These are phyloP conservation scores for Ceraclea dissimilis DNA, from an alignment of 2,888 invertebrate species.

Conservation along the genomic window DNA sequence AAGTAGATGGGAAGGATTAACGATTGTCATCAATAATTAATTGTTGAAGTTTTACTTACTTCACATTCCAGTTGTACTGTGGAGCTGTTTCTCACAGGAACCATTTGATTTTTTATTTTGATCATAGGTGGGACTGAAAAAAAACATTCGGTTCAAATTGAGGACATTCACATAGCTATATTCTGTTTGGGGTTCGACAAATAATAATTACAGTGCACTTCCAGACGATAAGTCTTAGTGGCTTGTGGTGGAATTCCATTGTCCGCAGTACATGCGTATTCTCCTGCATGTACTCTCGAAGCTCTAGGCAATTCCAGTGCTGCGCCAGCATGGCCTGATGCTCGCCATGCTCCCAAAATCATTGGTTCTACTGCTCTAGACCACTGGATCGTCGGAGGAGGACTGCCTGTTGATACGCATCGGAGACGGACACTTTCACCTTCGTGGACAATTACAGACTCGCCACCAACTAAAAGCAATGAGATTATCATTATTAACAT, in stretches of 20 bases:
- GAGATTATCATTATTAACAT: too few species aligned
- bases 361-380: conserved; percentile 40
- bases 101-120: conserved; percentile 65
- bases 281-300: conserved; percentile 64
- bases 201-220: conserved; percentile 74
- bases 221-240: conserved; percentile 72
- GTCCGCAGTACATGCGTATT: conserved; percentile 69
- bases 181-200: background rate
- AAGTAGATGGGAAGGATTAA: background rate
- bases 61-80: conserved; percentile 72
- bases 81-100: conserved; percentile 62
- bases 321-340: conserved; percentile 66
- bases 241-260: conserved; percentile 83
- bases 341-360: conserved; percentile 45
- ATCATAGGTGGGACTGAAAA: conserved; percentile 78
- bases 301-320: conserved; percentile 67
- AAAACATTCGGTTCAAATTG: conserved; percentile 16
- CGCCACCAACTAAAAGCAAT: conserved; percentile 18
- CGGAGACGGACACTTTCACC: conserved; percentile 74
- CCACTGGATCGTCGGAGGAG: conserved; percentile 75
- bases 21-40: too few species aligned
- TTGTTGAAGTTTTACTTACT: conserved; percentile 33
- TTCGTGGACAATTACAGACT: conserved; percentile 67
- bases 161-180: background rate
- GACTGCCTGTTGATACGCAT: conserved; percentile 73